A percentile compares a stretch with the other conserved stretches of the same genome.
phyloP scores from a whole-genome alignment of 2,888 invertebrate species.

The Synergus itoensis region DNA sequence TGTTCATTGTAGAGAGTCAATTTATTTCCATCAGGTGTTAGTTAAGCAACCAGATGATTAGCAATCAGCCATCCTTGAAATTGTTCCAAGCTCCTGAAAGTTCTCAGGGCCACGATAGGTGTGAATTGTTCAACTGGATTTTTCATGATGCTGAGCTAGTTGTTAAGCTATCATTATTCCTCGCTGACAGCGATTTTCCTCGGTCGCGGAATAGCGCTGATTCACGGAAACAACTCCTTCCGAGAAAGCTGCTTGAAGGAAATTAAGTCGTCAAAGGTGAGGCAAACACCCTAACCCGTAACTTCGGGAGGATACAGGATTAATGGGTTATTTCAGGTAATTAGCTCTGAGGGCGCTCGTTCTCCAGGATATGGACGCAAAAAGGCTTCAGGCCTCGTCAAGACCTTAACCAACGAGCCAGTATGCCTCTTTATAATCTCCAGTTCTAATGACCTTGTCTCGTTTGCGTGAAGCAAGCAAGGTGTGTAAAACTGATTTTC shows the following conservation, averaged over 20 bases:
- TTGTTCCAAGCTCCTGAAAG: neutral
- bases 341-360: constrained; percentile 65
- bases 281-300: constrained; percentile 63
- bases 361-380: constrained; percentile 50
- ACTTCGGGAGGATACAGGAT: constrained; percentile 69
- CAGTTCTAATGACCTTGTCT: constrained; percentile 43
- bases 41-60: neutral
- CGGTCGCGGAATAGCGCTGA: constrained; percentile 71
- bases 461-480: neutral
- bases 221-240: constrained; percentile 69
- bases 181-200: constrained; percentile 60
- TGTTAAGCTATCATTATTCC: neutral
- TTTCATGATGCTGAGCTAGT: neutral
- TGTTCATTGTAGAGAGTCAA: neutral
- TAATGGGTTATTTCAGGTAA: constrained; percentile 75
- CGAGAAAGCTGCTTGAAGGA: constrained; percentile 51
- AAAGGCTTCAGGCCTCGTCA: constrained; percentile 46
- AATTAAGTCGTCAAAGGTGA: constrained; percentile 75
- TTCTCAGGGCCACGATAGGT: neutral
- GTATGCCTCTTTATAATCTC: constrained; percentile 43
- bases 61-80: constrained; percentile 27
- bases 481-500: neutral
- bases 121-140: constrained; percentile 12
- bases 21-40: neutral
- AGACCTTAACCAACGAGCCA: constrained; percentile 22